Conservation (phyloP, 2,888 invertebrate genomes). For the Zelleria hepariella region DNA sequence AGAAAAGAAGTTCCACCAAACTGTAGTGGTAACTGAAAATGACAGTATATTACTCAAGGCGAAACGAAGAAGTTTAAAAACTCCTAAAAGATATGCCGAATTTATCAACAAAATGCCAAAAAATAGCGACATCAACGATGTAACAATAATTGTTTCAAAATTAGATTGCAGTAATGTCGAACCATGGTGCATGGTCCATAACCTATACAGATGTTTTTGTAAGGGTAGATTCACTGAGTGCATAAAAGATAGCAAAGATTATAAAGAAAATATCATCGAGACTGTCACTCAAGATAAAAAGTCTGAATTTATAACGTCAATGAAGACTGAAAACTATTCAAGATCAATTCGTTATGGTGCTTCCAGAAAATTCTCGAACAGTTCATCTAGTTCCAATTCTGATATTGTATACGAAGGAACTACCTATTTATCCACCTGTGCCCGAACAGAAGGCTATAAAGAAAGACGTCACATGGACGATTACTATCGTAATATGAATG, state of each 20-base stretch:
- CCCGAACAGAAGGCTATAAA: slow-evolving; percentile 31
- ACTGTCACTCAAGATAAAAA: background rate
- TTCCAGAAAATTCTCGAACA: background rate
- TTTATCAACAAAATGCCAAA: slow-evolving; percentile 47
- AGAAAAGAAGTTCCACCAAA: slow-evolving; percentile 81
- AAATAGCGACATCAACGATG: slow-evolving; percentile 20
- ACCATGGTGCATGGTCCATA: slow-evolving; percentile 77
- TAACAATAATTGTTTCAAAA: slow-evolving; percentile 32
- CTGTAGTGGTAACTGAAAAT: slow-evolving; percentile 76
- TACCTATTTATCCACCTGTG: slow-evolving; percentile 19
- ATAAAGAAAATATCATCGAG: background rate
- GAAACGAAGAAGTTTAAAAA: slow-evolving; percentile 70
- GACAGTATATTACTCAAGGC: slow-evolving; percentile 76
- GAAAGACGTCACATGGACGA: slow-evolving; percentile 36
- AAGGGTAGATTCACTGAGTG: slow-evolving; percentile 49
- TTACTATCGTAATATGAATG: slow-evolving; percentile 39
- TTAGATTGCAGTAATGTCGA: slow-evolving; percentile 58
- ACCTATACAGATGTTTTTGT: slow-evolving; percentile 77
- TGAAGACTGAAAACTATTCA: background rate
- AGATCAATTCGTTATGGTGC: background rate
- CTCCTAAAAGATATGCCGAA: slow-evolving; percentile 75
- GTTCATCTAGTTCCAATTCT: background rate
- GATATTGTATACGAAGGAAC: background rate
- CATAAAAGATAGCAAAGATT: background rate
- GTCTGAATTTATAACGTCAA: background rate